Conservation (phyloP, 1,140 invertebrate genomes). For the Maniola jurtina region DNA sequence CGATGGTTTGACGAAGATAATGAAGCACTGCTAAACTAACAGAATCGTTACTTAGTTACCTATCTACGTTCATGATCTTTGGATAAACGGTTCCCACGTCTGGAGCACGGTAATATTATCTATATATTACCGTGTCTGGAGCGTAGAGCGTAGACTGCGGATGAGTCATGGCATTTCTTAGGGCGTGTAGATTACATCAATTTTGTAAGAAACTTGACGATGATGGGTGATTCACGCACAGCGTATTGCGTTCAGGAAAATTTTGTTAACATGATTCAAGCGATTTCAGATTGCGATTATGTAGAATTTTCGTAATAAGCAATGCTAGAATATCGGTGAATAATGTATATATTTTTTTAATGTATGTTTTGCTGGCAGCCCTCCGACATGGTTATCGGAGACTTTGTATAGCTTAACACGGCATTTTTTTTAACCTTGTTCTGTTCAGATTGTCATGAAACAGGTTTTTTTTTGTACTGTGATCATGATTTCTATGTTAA, state of each 20-base stretch:
- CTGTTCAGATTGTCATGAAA: too few relatives aligned
- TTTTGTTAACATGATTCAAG: conserved; percentile 21
- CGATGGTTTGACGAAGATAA: too few relatives aligned
- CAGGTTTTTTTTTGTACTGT: too few relatives aligned
- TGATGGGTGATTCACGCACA: conserved; percentile 19
- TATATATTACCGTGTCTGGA: too few relatives aligned
- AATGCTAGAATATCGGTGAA: background rate
- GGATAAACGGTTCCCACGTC: conserved; percentile 25
- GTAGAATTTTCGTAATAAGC: conserved; percentile 12
- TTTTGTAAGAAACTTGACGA: conserved; percentile 43
- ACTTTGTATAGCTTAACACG: too few relatives aligned
- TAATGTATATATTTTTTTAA: background rate
- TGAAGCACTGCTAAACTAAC: too few relatives aligned
- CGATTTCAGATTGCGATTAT: conserved; percentile 14
- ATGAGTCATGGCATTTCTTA: conserved; percentile 50
- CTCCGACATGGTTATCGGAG: too few relatives aligned
- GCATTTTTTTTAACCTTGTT: too few relatives aligned
- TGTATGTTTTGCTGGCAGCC: too few relatives aligned
- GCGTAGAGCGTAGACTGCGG: conserved; percentile 19
- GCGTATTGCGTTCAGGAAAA: conserved; percentile 18
- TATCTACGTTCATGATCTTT: conserved; percentile 22
- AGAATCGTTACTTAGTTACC: too few relatives aligned
- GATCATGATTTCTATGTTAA: too few relatives aligned
- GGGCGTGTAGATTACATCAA: conserved; percentile 48
- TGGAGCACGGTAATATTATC: too few relatives aligned